Conservation (phyloP, 1,140 invertebrate genomes). For the Ceratosolen solmsi region DNA sequence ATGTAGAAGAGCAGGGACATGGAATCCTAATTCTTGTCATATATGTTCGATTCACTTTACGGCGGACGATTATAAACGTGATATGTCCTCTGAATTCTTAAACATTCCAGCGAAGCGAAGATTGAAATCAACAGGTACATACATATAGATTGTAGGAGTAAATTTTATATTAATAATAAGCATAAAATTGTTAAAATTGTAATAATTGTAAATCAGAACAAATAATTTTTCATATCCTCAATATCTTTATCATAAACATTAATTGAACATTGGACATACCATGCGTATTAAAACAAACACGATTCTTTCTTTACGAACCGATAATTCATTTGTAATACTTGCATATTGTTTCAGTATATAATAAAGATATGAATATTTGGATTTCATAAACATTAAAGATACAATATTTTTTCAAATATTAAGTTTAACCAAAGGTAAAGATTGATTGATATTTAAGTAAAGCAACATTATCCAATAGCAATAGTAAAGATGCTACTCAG, state of each 20-base stretch:
- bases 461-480: too few relatives aligned
- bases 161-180: too few relatives aligned
- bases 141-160: not conserved
- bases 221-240: too few relatives aligned
- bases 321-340: too few relatives aligned
- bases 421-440: not conserved
- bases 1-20: slow-evolving; percentile 47
- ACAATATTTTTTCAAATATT: not conserved
- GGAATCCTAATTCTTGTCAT: slow-evolving; percentile 53
- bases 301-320: too few relatives aligned
- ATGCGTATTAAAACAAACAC: too few relatives aligned
- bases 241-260: too few relatives aligned
- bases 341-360: too few relatives aligned
- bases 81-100: slow-evolving; percentile 18
- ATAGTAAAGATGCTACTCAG: too few relatives aligned
- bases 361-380: not conserved
- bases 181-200: too few relatives aligned
- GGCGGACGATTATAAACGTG: slow-evolving; percentile 46
- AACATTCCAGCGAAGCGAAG: slow-evolving; percentile 36
- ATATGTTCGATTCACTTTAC: slow-evolving; percentile 53
- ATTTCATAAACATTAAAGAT: not conserved
- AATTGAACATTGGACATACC: too few relatives aligned
- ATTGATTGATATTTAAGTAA: not conserved
- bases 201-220: too few relatives aligned
- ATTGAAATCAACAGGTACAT: slow-evolving; percentile 44